Evolutionary conservation across 2,797 vertebrate species (phyloP).

Genomic region (Poeciliopsis turneri): DNA sequence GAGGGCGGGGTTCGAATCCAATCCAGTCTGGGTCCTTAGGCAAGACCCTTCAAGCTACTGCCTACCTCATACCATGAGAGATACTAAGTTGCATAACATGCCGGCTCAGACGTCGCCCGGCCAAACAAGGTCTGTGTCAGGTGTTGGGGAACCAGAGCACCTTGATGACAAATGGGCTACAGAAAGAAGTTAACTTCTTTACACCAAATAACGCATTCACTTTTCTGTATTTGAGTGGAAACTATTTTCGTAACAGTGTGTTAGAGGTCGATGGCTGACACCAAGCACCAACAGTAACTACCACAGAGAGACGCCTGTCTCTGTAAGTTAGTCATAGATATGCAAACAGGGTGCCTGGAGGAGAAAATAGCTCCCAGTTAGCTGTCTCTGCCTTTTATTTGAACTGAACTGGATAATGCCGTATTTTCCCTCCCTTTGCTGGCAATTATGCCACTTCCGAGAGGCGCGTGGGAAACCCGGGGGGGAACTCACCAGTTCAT

Average conservation of each 20-base stretch:
- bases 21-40: no score
- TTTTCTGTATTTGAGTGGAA: constrained; percentile 46
- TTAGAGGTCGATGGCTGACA: constrained; percentile 65
- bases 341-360: constrained; percentile 51
- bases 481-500: constrained; percentile 21
- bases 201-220: constrained; percentile 27
- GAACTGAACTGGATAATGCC: constrained; percentile 50
- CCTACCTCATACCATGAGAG: no score
- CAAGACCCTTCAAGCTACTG: no score
- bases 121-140: no score
- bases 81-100: no score
- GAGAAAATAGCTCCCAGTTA: constrained; percentile 51
- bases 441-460: constrained; percentile 52
- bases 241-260: constrained; percentile 27
- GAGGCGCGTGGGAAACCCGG: constrained; percentile 13
- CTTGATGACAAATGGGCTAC: no score
- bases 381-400: constrained; percentile 44
- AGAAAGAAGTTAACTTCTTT: constrained; percentile 4
- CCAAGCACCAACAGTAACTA: constrained; percentile 15
- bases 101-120: no score
- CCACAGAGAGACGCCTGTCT: constrained; percentile 63
- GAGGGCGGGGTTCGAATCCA: no score
- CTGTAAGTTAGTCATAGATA: constrained; percentile 65
- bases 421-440: constrained; percentile 30
- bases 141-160: no score